These are phyloP conservation scores for Tethea ocularis DNA, from an alignment of 2,888 invertebrate species.

Conservation along the genomic window DNA sequence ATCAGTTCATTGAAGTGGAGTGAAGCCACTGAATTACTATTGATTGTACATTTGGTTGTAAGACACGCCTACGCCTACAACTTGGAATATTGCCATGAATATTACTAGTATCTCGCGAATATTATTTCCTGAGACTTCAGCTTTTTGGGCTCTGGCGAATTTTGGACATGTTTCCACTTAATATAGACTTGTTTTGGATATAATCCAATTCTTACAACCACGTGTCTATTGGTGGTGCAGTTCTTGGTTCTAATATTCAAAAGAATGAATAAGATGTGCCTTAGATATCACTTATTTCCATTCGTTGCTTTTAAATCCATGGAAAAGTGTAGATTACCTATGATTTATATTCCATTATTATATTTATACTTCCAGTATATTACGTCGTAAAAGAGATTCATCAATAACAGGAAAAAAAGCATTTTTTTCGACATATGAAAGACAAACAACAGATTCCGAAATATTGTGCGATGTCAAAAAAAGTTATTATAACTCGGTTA, in stretches of 20 bases:
- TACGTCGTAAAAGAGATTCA: too few species aligned
- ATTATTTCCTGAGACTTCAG: constrained; percentile 54
- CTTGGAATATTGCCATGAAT: constrained; percentile 63
- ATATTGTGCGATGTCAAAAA: too few species aligned
- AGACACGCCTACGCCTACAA: constrained; percentile 34
- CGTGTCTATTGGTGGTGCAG: constrained; percentile 15
- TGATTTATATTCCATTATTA: too few species aligned
- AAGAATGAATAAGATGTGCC: neutral
- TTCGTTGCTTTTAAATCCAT: too few species aligned
- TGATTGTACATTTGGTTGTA: constrained; percentile 31
- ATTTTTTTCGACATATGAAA: too few species aligned
- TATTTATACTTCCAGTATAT: too few species aligned
- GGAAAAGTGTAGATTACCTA: too few species aligned
- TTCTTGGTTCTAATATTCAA: neutral
- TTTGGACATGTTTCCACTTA: constrained; percentile 26
- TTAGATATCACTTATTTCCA: too few species aligned
- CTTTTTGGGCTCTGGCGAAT: constrained; percentile 26
- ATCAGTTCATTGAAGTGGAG: constrained; percentile 1
- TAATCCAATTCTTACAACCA: constrained; percentile 29
- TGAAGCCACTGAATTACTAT: constrained; percentile 19
- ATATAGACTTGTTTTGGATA: constrained; percentile 33
- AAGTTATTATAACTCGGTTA: too few species aligned
- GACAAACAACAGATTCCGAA: too few species aligned
- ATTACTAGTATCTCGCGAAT: constrained; percentile 55
- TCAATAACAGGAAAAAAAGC: too few species aligned